Evolutionary conservation across 2,888 invertebrate genomes (phyloP).

Genomic region (Steinernema hermaphroditum): DNA sequence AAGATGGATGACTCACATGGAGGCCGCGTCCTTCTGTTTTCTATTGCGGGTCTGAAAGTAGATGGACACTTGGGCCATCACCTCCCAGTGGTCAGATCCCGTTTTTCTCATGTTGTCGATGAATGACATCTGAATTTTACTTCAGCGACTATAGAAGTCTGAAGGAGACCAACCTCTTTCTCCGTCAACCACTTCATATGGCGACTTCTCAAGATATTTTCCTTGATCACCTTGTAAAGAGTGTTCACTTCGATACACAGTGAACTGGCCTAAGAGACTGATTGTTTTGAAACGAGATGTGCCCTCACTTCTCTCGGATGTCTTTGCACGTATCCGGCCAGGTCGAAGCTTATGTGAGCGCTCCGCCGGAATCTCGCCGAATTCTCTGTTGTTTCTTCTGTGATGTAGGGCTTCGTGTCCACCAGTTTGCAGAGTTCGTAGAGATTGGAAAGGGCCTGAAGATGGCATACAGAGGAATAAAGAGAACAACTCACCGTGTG

Average conservation of each 20-base stretch:
- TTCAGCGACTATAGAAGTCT: background rate
- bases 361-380: background rate
- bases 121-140: background rate
- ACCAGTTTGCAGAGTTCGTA: slow-evolving; percentile 8
- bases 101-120: slow-evolving; percentile 9
- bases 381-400: background rate
- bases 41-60: background rate
- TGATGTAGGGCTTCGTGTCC: background rate
- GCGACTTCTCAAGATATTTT: slow-evolving; percentile 1
- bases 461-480: too few species aligned
- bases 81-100: slow-evolving; percentile 7
- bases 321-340: background rate
- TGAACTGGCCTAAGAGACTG: background rate
- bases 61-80: background rate
- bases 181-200: slow-evolving; percentile 2
- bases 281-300: too few species aligned
- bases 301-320: background rate
- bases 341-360: background rate
- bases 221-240: background rate
- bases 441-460: slow-evolving; percentile 1
- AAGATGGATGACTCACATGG: background rate
- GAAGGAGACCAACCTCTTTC: background rate
- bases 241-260: slow-evolving; percentile 5
- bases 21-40: slow-evolving; percentile 6
- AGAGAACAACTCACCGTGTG: background rate